Conservation (phyloP, 2,888 invertebrate species). For the Hylaea fasciaria region DNA sequence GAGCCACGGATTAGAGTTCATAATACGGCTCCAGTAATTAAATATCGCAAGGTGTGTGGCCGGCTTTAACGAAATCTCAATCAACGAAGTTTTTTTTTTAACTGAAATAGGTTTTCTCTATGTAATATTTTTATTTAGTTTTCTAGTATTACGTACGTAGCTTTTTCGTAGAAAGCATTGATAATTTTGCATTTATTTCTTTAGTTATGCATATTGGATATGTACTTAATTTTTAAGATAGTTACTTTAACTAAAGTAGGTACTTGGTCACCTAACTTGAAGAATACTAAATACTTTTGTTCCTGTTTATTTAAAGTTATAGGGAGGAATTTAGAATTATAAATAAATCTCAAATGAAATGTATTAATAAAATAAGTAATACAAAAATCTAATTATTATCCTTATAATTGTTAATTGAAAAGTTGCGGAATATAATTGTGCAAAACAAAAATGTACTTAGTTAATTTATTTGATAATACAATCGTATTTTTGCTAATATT, state of each 20-base stretch:
- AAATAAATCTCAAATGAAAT: slow-evolving; percentile 6
- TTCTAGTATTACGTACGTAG: neutral
- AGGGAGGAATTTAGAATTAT: neutral
- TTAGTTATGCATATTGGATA: slow-evolving; percentile 8
- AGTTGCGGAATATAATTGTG: neutral
- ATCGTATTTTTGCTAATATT: neutral
- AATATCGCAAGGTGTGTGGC: too few species aligned
- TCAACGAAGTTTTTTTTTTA: too few species aligned
- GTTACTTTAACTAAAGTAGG: too few species aligned
- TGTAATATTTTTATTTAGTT: too few species aligned
- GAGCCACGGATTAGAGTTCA: too few species aligned
- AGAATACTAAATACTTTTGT: neutral
- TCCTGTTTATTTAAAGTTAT: neutral
- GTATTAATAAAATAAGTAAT: neutral
- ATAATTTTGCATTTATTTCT: slow-evolving; percentile 1
- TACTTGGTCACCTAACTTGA: too few species aligned
- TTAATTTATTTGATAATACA: neutral
- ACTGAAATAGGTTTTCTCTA: too few species aligned
- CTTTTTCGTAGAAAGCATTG: neutral
- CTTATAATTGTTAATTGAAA: too few species aligned
- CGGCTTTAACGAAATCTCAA: too few species aligned
- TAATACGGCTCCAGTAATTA: too few species aligned
- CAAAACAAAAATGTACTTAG: too few species aligned
- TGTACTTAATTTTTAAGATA: slow-evolving; percentile 5
- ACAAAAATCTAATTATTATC: neutral